Base-by-base conservation (phyloP, 2,113 vertebrate species). In the Gorsachius goisagi region DNA sequence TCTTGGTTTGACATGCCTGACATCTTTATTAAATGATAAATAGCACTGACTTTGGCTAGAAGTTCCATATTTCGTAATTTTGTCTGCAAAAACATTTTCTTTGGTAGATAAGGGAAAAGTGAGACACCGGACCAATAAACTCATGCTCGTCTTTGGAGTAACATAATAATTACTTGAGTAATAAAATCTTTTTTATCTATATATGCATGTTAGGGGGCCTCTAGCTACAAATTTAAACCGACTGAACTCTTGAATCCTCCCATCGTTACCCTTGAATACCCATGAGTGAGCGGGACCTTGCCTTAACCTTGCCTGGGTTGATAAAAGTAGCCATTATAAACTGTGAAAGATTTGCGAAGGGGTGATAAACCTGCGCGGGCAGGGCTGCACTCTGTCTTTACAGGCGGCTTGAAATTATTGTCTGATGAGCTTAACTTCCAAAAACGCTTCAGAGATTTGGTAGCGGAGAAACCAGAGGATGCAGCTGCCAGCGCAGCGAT, bases 1-100 rank as follows among this genome's bases (percentile, higher is more conserved):
- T 95, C 80, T 75, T 49, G 3, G 9, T 80, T 92, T 23, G 56
- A 86, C 71, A 39, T 13, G 49, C 58, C 45, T 68, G 35, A 78
- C 39, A 6, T 85, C 79, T 86, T 71, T 90, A 77, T 93, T 63
- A 59, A 78, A 67, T 66, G 45, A 84, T 92, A 77, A 83, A 67
- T 64, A 86, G 63, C 64, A 20, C 1, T 6, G 59, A n/a, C 72
- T 83, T 93, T 49, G 79, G 88, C 72, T 71, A 5, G n/a, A 77
- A 90, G 32, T 68, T 68, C 56, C 22, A 62, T 72, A 60, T 88
- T 90, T 84, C 3, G 1, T 86, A 86, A 89, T 84, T 94, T 59
- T 53, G 52, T 68, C 94, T 92, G 83, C 32, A 92, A 53, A 90
- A 93, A 60, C 76, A 72, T 76, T 93, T 86, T 87, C 64, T 11